Evolutionary conservation across 2,797 vertebrate genomes (phyloP).

Genomic region (Setipinna tenuifilis): DNA sequence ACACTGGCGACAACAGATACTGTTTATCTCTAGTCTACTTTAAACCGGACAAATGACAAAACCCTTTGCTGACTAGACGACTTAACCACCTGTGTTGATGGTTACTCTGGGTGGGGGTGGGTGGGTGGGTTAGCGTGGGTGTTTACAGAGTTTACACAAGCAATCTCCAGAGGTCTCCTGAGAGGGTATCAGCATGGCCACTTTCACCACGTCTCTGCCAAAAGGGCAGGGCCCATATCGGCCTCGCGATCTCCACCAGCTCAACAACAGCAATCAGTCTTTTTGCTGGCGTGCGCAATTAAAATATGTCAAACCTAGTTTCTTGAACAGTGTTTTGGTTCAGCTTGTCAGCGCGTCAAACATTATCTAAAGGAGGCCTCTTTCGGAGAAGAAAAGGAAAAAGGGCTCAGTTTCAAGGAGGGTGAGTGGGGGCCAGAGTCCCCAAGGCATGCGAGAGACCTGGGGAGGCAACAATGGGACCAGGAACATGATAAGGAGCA

Average conservation of each 20-base stretch:
- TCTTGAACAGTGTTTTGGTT: constrained; percentile 76
- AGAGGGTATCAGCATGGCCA: constrained; percentile 61
- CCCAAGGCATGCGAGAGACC: constrained; percentile 69
- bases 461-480: constrained; percentile 68
- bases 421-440: constrained; percentile 68
- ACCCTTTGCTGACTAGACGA: constrained; percentile 4
- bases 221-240: constrained; percentile 67
- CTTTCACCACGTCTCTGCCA: constrained; percentile 67
- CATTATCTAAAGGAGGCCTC: constrained; percentile 82
- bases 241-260: constrained; percentile 66
- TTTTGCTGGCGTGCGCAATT: constrained; percentile 77
- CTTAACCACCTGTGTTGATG: constrained; percentile 49
- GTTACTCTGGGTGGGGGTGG: constrained; percentile 31
- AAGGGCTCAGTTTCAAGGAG: constrained; percentile 56
- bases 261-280: constrained; percentile 72
- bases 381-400: constrained; percentile 73
- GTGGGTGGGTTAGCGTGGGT: constrained; percentile 46
- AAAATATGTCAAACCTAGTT: constrained; percentile 86
- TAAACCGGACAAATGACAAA: neutral
- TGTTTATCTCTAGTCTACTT: neutral
- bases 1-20: neutral
- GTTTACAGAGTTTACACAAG: constrained; percentile 56
- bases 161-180: constrained; percentile 61
- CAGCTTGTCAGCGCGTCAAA: constrained; percentile 79
- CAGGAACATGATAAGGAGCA: constrained; percentile 77